Percentiles rank a stretch among this genome's conserved stretches.
These are phyloP conservation scores for Patella caerulea DNA, from an alignment of 2,888 invertebrate species.

Conservation along the genomic window DNA sequence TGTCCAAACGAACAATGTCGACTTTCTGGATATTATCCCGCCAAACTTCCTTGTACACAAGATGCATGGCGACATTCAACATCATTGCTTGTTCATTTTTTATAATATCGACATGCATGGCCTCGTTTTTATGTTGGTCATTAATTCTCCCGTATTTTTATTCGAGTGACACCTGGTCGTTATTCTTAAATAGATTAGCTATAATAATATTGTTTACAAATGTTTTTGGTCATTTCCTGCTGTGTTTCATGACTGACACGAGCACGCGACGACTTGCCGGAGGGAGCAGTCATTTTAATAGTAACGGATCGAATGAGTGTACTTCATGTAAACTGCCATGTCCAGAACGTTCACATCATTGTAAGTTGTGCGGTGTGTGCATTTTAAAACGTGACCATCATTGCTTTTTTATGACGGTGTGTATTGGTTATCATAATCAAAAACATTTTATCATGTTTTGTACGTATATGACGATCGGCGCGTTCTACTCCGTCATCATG, in stretches of 20 bases:
- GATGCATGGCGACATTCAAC: conserved; percentile 5
- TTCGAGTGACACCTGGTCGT: conserved; percentile 12
- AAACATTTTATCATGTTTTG: conserved; percentile 50
- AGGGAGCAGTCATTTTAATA: neutral
- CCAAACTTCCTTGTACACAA: too few species aligned
- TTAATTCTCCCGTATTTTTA: conserved; percentile 39
- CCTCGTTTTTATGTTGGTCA: conserved; percentile 33
- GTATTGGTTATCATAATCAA: conserved; percentile 50
- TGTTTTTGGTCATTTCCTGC: conserved; percentile 42
- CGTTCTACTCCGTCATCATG: conserved; percentile 40
- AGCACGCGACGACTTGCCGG: conserved; percentile 21
- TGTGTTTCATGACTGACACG: conserved; percentile 34
- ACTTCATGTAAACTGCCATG: conserved; percentile 26
- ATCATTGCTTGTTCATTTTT: conserved; percentile 25
- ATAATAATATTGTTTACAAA: conserved; percentile 39
- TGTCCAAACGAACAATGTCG: too few species aligned
- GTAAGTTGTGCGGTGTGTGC: conserved; percentile 43
- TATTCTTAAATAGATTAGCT: conserved; percentile 23
- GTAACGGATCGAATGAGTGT: conserved; percentile 20
- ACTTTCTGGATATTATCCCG: too few species aligned
- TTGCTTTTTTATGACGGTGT: conserved; percentile 49
- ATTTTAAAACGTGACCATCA: conserved; percentile 49
- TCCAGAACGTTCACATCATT: conserved; percentile 46
- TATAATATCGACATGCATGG: conserved; percentile 34
- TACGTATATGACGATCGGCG: conserved; percentile 42